These are phyloP conservation scores for Eledona agricola DNA, from an alignment of 2,888 invertebrate species.

Conservation along the genomic window DNA sequence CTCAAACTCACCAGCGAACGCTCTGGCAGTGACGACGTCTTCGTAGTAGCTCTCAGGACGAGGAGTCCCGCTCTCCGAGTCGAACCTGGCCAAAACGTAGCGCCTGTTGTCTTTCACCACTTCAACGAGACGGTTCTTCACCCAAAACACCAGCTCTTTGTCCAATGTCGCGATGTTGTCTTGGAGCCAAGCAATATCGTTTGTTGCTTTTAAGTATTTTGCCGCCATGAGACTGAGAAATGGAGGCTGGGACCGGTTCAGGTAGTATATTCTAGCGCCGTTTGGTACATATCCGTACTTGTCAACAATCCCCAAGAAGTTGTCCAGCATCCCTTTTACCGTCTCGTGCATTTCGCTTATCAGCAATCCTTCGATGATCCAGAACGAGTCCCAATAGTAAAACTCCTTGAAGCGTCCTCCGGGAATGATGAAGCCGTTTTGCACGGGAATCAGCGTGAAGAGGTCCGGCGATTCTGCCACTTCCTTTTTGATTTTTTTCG, in stretches of 20 bases:
- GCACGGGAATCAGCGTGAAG: slow-evolving; percentile 61
- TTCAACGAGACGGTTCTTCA: slow-evolving; percentile 66
- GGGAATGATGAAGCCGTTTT: slow-evolving; percentile 71
- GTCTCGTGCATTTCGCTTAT: slow-evolving; percentile 79
- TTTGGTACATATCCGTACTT: slow-evolving; percentile 79
- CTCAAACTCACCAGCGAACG: slow-evolving; percentile 62
- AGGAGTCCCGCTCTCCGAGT: slow-evolving; percentile 70
- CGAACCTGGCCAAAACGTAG: slow-evolving; percentile 70
- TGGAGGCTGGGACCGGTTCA: slow-evolving; percentile 76
- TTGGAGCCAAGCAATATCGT: slow-evolving; percentile 70
- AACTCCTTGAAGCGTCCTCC: slow-evolving; percentile 78
- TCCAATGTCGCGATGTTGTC: slow-evolving; percentile 68
- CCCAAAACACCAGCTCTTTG: slow-evolving; percentile 73
- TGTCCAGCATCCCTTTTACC: slow-evolving; percentile 77
- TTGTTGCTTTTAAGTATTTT: slow-evolving; percentile 73
- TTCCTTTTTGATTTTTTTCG: slow-evolving; percentile 68
- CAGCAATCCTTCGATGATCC: slow-evolving; percentile 83
- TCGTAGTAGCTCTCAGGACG: slow-evolving; percentile 78
- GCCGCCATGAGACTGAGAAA: slow-evolving; percentile 75
- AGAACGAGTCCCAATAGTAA: slow-evolving; percentile 91
- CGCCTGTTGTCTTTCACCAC: slow-evolving; percentile 63
- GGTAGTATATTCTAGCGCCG: slow-evolving; percentile 83
- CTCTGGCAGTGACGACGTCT: slow-evolving; percentile 66
- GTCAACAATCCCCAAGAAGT: slow-evolving; percentile 75
- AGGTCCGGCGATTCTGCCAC: slow-evolving; percentile 64